Evolutionary conservation across 2,797 vertebrate species (phyloP), one percentile per base, ranked within the genome.

Genomic region (Microctenopoma lineatum): DNA sequence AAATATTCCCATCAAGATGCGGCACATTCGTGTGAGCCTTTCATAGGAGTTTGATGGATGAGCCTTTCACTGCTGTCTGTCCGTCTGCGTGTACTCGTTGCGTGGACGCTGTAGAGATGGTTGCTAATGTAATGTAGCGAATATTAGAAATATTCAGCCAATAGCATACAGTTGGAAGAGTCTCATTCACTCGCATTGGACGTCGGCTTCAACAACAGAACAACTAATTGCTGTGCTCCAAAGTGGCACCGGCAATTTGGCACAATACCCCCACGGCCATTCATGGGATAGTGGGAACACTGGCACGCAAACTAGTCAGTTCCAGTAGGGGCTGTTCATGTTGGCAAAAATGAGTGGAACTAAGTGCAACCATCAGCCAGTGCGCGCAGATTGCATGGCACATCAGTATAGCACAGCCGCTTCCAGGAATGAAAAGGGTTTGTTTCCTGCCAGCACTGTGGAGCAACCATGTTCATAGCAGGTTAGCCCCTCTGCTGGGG

Each of bases 311-410:
- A 79, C 74, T 70, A 80, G 81, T 82, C 79, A 41, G 73, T 75
- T 85, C 75, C 77, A 65, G 74, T 60, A 52, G 66, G 75, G 76
- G 70, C 70, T 77, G 74, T 66, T 83, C 64, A n/a, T 71, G 72
- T 70, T 88, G 87, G 87, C 84, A 84, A 51, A 64, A 27, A 51
- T 36, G 29, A 77, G 63, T 65, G 75, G 80, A 77, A 86, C 77
- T 71, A 77, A 86, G 85, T 86, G 77, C 62, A 36, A 72, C 79
- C 81, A 70, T 77, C 80, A 80, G 86, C 87, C 83, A 76, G 84
- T 75, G 74, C 78, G 64, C 26, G 63, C 85, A 84, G 85, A 85
- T 81, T 85, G 84, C 75, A 77, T 84, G 83, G 89, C 88, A 86
- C 82, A 75, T 85, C 77, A 75, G 79, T 13, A 54, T 68, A 48